These are phyloP conservation scores for Babylonia areolata DNA, from an alignment of 1,140 invertebrate species.

Conservation along the genomic window DNA sequence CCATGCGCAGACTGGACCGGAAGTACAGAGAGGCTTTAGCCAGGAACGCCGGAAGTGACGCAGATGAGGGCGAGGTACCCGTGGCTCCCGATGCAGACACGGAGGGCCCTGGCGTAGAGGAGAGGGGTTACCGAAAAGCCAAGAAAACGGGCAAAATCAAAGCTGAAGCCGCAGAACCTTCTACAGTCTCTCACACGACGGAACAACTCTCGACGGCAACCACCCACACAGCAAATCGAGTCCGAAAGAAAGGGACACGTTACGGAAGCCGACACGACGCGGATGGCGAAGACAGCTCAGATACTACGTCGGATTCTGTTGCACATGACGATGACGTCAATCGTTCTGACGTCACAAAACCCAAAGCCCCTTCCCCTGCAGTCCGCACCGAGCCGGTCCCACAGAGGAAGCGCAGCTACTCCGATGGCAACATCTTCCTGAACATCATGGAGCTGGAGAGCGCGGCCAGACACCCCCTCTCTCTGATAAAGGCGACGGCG, in stretches of 20 bases:
- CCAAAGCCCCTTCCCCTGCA: neutral
- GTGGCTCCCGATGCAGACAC: neutral
- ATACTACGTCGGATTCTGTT: neutral
- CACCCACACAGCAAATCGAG: no score
- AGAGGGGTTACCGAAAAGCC: neutral
- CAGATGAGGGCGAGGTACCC: neutral
- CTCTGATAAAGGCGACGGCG: neutral
- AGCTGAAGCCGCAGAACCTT: no score
- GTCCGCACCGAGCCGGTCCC: neutral
- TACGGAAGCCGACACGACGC: neutral
- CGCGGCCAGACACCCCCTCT: neutral
- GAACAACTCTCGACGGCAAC: no score
- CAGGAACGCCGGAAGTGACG: neutral
- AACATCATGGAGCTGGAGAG: neutral
- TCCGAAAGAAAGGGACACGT: no score
- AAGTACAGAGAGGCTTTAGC: neutral
- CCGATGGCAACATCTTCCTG: neutral
- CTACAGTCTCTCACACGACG: no score
- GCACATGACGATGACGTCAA: neutral
- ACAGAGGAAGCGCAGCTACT: slow-evolving; percentile 1
- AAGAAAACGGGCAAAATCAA: no score
- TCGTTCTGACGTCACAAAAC: neutral
- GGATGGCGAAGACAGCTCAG: neutral
- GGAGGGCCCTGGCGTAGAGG: neutral
- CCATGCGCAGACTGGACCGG: neutral